A percentile compares a stretch with the other conserved stretches of the same genome.
Evolutionary conservation across 1,140 invertebrate genomes (phyloP).

Genomic region (Tachypleus tridentatus): DNA sequence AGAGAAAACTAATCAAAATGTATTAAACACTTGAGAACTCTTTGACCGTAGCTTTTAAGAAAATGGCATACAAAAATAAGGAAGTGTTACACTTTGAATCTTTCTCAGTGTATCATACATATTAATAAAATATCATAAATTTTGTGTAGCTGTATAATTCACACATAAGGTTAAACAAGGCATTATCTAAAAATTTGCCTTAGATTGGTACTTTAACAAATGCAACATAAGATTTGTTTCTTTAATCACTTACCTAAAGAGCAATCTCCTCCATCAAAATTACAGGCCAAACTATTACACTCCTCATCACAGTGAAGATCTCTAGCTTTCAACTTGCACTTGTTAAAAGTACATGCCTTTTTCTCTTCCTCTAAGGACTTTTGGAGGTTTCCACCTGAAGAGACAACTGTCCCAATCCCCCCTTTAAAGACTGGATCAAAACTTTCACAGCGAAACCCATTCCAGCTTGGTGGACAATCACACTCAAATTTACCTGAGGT

Average conservation of each 20-base stretch:
- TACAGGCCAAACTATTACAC: slow-evolving; percentile 83
- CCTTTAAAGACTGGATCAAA: slow-evolving; percentile 44
- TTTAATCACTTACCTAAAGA: slow-evolving; percentile 48
- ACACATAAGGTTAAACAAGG: background rate
- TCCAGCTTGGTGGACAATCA: slow-evolving; percentile 73
- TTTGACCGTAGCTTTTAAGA: no score
- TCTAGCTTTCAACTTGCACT: slow-evolving; percentile 65
- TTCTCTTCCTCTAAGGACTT: slow-evolving; percentile 46
- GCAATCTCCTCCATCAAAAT: slow-evolving; percentile 93
- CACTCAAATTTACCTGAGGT: slow-evolving; percentile 41
- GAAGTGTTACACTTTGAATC: no score
- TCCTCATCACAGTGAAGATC: slow-evolving; percentile 78
- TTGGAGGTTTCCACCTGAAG: slow-evolving; percentile 5
- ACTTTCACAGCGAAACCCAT: slow-evolving; percentile 67
- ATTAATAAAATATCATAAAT: no score
- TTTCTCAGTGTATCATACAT: no score
- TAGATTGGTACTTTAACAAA: background rate
- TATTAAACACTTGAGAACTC: no score
- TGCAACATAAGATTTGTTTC: background rate
- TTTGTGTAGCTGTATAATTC: background rate
- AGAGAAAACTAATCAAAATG: no score
- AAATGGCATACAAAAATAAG: no score
- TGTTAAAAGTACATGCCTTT: slow-evolving; percentile 57
- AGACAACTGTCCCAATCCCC: slow-evolving; percentile 41
- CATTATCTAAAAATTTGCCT: background rate